Evolutionary conservation across 2,888 invertebrate genomes (phyloP).

Genomic region (Eupeodes latifasciatus): DNA sequence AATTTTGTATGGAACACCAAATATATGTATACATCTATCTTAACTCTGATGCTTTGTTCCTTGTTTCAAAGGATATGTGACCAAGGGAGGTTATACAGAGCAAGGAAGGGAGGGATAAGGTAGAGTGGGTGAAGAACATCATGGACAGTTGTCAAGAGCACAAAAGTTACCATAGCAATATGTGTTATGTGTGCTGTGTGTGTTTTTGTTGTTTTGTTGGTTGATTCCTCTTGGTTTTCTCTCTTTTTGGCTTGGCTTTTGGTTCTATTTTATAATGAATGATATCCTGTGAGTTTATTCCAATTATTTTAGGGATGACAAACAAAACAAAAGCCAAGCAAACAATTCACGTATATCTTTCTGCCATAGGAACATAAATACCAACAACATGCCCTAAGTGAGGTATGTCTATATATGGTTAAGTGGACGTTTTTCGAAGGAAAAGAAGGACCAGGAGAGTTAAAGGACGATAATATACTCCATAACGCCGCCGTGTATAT

Average conservation of each 20-base stretch:
- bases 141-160: slow-evolving; percentile 51
- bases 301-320: slow-evolving; percentile 74
- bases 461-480: slow-evolving; percentile 33
- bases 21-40: slow-evolving; percentile 8
- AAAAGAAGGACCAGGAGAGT: neutral
- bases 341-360: slow-evolving; percentile 51
- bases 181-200: neutral
- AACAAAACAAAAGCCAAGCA: slow-evolving; percentile 72
- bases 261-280: slow-evolving; percentile 72
- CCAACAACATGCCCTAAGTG: neutral
- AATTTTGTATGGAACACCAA: neutral
- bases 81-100: neutral
- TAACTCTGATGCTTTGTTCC: slow-evolving; percentile 41
- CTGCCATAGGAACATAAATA: slow-evolving; percentile 67
- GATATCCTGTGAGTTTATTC: slow-evolving; percentile 74
- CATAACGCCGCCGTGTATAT: slow-evolving; percentile 4
- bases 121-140: neutral
- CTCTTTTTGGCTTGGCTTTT: slow-evolving; percentile 45
- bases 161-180: slow-evolving; percentile 67
- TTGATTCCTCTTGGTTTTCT: slow-evolving; percentile 40
- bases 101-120: too few species aligned
- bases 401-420: neutral
- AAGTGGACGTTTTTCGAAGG: slow-evolving; percentile 1
- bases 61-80: slow-evolving; percentile 22
- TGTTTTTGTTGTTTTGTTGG: slow-evolving; percentile 26